Evolutionary conservation across 2,797 vertebrate species (phyloP), one percentile per base, ranked within the genome.

Genomic region (Notolepis coatsorum): DNA sequence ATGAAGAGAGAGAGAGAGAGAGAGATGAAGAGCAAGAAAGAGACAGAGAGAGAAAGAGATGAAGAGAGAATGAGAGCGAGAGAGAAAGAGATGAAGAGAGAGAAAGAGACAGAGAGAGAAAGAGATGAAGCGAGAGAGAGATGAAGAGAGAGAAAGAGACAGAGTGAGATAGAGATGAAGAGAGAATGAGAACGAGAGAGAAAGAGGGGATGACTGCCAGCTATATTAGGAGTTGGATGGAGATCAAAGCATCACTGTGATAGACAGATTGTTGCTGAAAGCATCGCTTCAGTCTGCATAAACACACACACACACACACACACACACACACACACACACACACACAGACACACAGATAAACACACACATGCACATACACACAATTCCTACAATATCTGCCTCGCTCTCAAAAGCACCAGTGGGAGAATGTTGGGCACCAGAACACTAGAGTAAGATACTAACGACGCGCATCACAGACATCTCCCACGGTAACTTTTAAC

Each of bases 381-480:
- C 7, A 45, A 18, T n/a, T n/a, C n/a, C n/a, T n/a, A 9, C 18
- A 37, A 37, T 13, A 3, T 37, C 12, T 6, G 33, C 33, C 13
- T 37, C 15, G 10, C 55, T 68, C 73, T 75, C 42, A 66, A 48
- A 73, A 80, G 77, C 79, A 76, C 71, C 51, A 65, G 42, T 45
- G 74, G 57, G 74, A 82, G 55, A 70, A 41, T 10, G 45, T 35
- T 23, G 47, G 68, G 59, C 55, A 30, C 52, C 7, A 58, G 4
- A 52, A 81, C 80, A 84, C 60, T 63, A 68, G 69, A 63, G 61
- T 80, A 57, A 66, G 57, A 56, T 48, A 71, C n/a, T n/a, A n/a
- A n/a, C n/a, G n/a, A n/a, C n/a, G 12, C 35, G 4, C 13, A 37
- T 13, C 17, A 51, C 30, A 12, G 1, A 35, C 31, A 51, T n/a